A percentile compares a stretch with the other conserved stretches of the same genome.
phyloP scores from a whole-genome alignment of 1,140 invertebrate species.

The Pseudomyrmex gracilis region DNA sequence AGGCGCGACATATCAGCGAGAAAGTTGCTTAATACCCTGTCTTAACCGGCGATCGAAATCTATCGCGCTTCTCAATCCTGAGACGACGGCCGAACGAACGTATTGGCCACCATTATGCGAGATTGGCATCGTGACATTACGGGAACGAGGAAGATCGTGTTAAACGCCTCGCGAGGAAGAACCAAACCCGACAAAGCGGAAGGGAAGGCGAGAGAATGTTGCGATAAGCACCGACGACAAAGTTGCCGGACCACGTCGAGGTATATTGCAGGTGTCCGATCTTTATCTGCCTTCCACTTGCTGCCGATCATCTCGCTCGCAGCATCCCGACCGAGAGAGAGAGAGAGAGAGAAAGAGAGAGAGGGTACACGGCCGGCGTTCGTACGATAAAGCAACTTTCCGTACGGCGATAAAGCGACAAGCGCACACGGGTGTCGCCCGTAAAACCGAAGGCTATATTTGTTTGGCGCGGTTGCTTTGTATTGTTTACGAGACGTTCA shows the following conservation, averaged over 20 bases:
- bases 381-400: slow-evolving; percentile 71
- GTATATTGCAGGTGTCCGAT: slow-evolving; percentile 54
- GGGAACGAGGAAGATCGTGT: slow-evolving; percentile 56
- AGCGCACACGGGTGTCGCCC: slow-evolving; percentile 51
- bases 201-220: slow-evolving; percentile 56
- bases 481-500: slow-evolving; percentile 71
- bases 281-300: slow-evolving; percentile 40
- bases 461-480: slow-evolving; percentile 72
- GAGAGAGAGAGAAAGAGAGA: background rate
- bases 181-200: slow-evolving; percentile 51
- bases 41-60: slow-evolving; percentile 21
- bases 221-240: slow-evolving; percentile 61
- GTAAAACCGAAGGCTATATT: slow-evolving; percentile 75
- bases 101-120: slow-evolving; percentile 53
- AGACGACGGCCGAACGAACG: slow-evolving; percentile 22
- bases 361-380: slow-evolving; percentile 39
- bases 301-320: slow-evolving; percentile 48
- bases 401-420: slow-evolving; percentile 71
- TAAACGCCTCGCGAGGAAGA: slow-evolving; percentile 48
- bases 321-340: slow-evolving; percentile 19
- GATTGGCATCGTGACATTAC: slow-evolving; percentile 51
- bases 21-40: slow-evolving; percentile 27
- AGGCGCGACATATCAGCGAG: slow-evolving; percentile 22
- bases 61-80: slow-evolving; percentile 44
- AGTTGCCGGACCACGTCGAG: slow-evolving; percentile 41